Base-by-base conservation (phyloP, 1,140 invertebrate genomes). In the Drosophila miranda region DNA sequence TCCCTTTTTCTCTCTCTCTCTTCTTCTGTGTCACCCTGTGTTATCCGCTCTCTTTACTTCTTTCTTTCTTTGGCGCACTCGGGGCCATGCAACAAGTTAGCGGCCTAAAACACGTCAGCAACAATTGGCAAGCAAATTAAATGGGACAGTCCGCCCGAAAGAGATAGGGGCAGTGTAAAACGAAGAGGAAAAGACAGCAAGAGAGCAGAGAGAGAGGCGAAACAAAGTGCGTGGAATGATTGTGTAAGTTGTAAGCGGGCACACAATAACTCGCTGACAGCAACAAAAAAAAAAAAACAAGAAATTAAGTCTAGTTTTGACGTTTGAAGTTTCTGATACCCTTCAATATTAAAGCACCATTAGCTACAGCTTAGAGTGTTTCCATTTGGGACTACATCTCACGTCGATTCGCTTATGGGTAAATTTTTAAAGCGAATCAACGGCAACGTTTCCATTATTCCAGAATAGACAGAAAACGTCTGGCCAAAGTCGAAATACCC, bases 211-310 rank as follows among this genome's bases (percentile, higher is more conserved):
- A 42, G 26, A 14, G 26, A 14, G 14, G 38, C 28, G 9, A 58
- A 38, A 60, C 43, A 55, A 54, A 74, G 68, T 84, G 81, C 81
- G 81, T 81, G 73, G 67, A 70, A 60, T 46, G 72, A 42, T 64
- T 79, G 67, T 86, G 48, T 86, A 64, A 75, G 66, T 69, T 57
- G 45, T 64, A 66, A 68, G 62, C 80, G 52, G 63, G 76, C 76
- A 59, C 81, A 69, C 72, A 50, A 75, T 11, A 73, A 46, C 64
- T 56, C 51, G 34, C 41, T 59, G 48, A 38, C 66, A 68, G 69
- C 52, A 56, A 45, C 44, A 53, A n/a, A 16, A 52, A 14, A 16
- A n/a, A n/a, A n/a, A n/a, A n/a, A n/a, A n/a, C n/a, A n/a, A n/a
- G n/a, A n/a, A n/a, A n/a, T n/a, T n/a, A n/a, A n/a, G n/a, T n/a